Conservation (phyloP, 1,140 invertebrate genomes). For the Bombus confusus region DNA sequence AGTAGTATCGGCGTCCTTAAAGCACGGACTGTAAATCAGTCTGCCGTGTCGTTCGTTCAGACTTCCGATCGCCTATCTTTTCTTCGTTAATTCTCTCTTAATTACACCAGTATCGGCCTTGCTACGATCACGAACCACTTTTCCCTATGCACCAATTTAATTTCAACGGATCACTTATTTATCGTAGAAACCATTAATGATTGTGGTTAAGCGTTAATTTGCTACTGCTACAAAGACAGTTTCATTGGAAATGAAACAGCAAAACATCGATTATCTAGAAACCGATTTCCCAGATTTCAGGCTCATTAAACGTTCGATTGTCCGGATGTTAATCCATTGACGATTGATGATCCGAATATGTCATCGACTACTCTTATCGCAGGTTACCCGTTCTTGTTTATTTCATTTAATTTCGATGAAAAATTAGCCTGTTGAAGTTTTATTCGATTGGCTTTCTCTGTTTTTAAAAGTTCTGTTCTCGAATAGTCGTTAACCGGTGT, state of each 20-base stretch:
- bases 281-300: neutral
- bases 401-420: neutral
- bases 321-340: neutral
- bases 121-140: neutral
- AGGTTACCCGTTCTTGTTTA: neutral
- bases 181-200: neutral
- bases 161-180: neutral
- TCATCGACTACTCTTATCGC: neutral
- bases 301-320: neutral
- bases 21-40: slow-evolving; percentile 14
- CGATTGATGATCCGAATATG: neutral
- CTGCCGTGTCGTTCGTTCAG: too few species aligned
- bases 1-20: slow-evolving; percentile 40
- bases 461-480: neutral
- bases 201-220: slow-evolving; percentile 22
- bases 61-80: neutral
- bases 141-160: neutral
- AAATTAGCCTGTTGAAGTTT: neutral
- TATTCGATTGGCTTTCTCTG: too few species aligned
- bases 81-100: neutral
- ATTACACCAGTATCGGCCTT: neutral
- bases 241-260: neutral
- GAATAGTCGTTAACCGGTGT: neutral
- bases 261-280: neutral
- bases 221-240: neutral